These are phyloP conservation scores for Willowsia nigromaculata DNA, from an alignment of 2,888 invertebrate genomes.

Conservation along the genomic window DNA sequence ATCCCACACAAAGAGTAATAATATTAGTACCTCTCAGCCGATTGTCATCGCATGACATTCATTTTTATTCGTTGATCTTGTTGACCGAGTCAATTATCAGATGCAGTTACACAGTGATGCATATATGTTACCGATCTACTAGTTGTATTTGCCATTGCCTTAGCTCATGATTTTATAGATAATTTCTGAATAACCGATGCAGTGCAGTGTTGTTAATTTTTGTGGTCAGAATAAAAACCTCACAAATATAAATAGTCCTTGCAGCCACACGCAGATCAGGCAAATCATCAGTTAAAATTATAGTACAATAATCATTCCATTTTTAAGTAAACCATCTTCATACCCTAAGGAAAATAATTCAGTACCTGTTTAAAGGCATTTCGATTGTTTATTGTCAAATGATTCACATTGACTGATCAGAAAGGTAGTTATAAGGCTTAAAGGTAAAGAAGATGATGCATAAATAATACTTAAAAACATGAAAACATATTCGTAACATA, in stretches of 20 bases:
- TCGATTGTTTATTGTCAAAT: neutral
- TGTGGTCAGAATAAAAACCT: neutral
- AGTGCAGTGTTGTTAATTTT: neutral
- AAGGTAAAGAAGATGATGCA: neutral
- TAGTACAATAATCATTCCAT: neutral
- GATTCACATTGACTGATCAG: neutral
- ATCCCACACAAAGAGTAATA: neutral
- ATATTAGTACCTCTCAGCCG: neutral
- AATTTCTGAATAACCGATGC: neutral
- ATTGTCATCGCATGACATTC: slow-evolving; percentile 35
- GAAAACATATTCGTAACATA: neutral
- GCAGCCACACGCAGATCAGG: neutral
- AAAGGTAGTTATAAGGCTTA: neutral
- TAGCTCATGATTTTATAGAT: neutral
- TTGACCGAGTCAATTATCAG: neutral
- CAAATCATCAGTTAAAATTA: neutral
- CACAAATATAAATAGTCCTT: neutral
- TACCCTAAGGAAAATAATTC: slow-evolving; percentile 5
- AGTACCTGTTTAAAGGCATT: neutral
- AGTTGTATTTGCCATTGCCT: neutral
- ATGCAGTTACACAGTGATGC: neutral
- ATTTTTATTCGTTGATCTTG: neutral
- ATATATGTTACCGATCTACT: neutral
- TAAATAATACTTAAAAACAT: neutral
- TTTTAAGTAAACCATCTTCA: slow-evolving; percentile 35